phyloP scores from a whole-genome alignment of 2,888 invertebrate species.

The Standfussiana lucernea region DNA sequence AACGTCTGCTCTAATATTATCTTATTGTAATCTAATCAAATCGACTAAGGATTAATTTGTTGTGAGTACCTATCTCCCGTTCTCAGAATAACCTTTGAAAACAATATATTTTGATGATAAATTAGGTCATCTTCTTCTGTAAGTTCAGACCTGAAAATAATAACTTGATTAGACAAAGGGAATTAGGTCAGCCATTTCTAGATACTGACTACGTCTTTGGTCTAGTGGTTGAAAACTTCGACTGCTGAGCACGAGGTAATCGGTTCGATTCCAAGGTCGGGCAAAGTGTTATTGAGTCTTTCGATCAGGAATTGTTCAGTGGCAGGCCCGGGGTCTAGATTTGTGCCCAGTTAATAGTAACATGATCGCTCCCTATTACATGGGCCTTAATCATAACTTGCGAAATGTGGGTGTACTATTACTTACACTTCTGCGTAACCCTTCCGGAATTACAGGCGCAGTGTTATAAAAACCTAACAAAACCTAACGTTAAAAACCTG shows the following conservation, averaged over 20 bases:
- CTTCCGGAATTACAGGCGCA: neutral
- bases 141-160: constrained; percentile 23
- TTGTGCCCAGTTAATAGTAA: neutral
- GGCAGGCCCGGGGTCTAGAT: neutral
- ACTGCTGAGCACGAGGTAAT: too few relatives aligned
- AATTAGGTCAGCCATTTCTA: constrained; percentile 11
- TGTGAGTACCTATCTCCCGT: constrained; percentile 13
- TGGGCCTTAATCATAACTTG: neutral
- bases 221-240: neutral
- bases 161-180: constrained; percentile 18
- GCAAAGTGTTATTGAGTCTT: neutral
- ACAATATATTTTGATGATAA: constrained; percentile 35
- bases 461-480: too few relatives aligned
- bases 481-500: too few relatives aligned
- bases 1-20: neutral
- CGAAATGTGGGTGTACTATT: neutral
- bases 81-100: constrained; percentile 9
- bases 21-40: constrained; percentile 44
- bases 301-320: neutral
- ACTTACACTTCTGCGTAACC: neutral
- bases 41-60: constrained; percentile 7
- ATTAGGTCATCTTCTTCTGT: constrained; percentile 22
- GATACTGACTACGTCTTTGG: neutral
- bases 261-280: neutral
- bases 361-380: neutral